phyloP scores from a whole-genome alignment of 2,888 invertebrate genomes.

The Prosapia bicincta region DNA sequence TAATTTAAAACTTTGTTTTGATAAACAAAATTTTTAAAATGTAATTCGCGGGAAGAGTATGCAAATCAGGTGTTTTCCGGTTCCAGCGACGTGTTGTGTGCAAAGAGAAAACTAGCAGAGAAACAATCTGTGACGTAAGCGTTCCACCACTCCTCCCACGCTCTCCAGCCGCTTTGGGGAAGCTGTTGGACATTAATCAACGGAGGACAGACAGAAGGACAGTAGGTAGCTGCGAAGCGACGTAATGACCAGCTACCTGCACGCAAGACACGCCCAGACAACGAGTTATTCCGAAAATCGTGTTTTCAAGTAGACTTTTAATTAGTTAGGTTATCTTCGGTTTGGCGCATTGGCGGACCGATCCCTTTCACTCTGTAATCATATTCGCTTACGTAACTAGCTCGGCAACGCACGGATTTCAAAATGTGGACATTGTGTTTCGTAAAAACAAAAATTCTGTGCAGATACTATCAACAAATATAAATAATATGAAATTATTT shows the following conservation, averaged over 20 bases:
- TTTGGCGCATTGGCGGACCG: background rate
- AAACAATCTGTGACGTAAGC: too few relatives aligned
- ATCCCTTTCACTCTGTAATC: background rate
- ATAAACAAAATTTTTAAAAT: too few relatives aligned
- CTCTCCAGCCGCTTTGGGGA: background rate
- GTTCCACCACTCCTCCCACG: too few relatives aligned
- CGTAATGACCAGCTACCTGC: background rate
- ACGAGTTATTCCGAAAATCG: background rate
- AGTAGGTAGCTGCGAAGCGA: background rate
- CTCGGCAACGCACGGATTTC: background rate
- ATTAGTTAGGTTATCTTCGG: background rate
- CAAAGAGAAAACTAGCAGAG: too few relatives aligned
- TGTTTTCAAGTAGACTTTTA: background rate
- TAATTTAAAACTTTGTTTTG: too few relatives aligned
- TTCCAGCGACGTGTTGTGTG: too few relatives aligned
- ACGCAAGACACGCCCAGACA: background rate
- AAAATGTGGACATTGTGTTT: too few relatives aligned
- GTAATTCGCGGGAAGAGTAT: too few relatives aligned
- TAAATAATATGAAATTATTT: too few relatives aligned
- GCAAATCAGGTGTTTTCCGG: too few relatives aligned
- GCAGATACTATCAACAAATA: too few relatives aligned
- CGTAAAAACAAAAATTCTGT: too few relatives aligned
- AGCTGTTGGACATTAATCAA: background rate
- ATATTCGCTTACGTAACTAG: background rate
- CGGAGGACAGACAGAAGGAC: background rate